Conservation (phyloP, 2,888 invertebrate genomes). For the Odontocolon sp. region DNA sequence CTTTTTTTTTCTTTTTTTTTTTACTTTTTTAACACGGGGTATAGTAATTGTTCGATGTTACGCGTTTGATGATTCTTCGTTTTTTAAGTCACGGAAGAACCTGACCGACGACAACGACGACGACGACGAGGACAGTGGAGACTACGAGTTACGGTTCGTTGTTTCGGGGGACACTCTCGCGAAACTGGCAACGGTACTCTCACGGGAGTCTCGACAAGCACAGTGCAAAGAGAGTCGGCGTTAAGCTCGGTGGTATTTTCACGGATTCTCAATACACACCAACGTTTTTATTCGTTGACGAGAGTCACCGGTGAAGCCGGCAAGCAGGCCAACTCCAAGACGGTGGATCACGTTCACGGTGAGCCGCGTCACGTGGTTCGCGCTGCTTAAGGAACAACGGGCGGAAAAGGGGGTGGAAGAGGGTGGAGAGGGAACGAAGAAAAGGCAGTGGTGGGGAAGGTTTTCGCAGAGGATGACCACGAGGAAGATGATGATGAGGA, state of each 20-base stretch:
- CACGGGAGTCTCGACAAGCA: constrained; percentile 37
- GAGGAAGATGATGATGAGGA: constrained; percentile 15
- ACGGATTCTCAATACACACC: not conserved
- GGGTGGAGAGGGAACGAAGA: not conserved
- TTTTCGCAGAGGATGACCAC: not conserved
- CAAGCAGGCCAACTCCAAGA: not conserved
- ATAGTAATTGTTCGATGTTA: too few relatives aligned
- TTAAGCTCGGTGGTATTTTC: constrained; percentile 11
- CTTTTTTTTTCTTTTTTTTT: not conserved
- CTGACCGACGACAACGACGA: constrained; percentile 26
- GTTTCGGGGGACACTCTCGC: constrained; percentile 48
- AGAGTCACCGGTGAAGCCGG: constrained; percentile 16
- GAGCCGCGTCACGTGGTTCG: constrained; percentile 44
- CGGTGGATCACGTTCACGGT: constrained; percentile 47
- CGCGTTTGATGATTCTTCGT: not conserved
- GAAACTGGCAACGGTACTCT: constrained; percentile 52
- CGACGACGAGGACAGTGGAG: constrained; percentile 15
- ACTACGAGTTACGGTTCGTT: constrained; percentile 33
- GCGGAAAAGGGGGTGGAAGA: constrained; percentile 9
- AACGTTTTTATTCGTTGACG: constrained; percentile 1
- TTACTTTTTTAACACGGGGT: not conserved
- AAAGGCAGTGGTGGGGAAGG: not conserved
- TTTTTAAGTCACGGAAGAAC: constrained; percentile 2
- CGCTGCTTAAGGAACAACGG: constrained; percentile 1
- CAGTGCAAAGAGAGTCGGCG: constrained; percentile 4